A percentile compares a stretch with the other conserved stretches of the same genome.
Evolutionary conservation across 2,888 invertebrate genomes (phyloP).

Genomic region (Ganaspis brasiliensis): DNA sequence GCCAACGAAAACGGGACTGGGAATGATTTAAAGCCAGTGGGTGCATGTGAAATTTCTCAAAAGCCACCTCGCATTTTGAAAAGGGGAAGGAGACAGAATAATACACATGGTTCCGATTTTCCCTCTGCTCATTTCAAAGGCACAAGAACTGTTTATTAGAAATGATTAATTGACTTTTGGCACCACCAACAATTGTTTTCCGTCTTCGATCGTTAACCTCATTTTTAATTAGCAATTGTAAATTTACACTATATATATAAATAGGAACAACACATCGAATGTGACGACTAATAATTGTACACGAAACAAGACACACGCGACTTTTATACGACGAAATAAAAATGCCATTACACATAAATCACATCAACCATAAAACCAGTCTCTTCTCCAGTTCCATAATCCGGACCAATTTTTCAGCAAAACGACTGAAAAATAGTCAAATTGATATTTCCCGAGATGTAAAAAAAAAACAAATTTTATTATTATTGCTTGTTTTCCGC

Average conservation of each 20-base stretch:
- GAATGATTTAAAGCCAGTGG: conserved; percentile 26
- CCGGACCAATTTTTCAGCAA: background rate
- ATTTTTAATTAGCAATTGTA: background rate
- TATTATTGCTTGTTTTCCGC: no score
- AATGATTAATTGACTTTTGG: conserved; percentile 24
- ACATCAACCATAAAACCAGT: background rate
- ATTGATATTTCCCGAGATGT: no score
- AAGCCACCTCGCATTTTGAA: conserved; percentile 13
- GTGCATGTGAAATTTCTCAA: conserved; percentile 37
- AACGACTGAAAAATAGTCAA: background rate
- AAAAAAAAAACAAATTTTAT: no score
- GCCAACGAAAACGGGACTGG: conserved; percentile 16
- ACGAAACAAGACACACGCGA: background rate
- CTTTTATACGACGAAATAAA: conserved; percentile 16
- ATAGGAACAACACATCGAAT: background rate
- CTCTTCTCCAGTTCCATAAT: background rate
- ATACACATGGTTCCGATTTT: conserved; percentile 39
- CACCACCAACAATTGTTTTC: background rate
- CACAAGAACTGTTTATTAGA: conserved; percentile 13
- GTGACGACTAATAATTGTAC: background rate
- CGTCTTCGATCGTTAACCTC: background rate
- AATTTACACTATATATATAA: background rate
- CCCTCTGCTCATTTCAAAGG: background rate
- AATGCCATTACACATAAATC: conserved; percentile 4
- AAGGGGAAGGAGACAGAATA: background rate